Conservation (phyloP, 2,113 vertebrate genomes). For the Chelonoidis abingdonii region DNA sequence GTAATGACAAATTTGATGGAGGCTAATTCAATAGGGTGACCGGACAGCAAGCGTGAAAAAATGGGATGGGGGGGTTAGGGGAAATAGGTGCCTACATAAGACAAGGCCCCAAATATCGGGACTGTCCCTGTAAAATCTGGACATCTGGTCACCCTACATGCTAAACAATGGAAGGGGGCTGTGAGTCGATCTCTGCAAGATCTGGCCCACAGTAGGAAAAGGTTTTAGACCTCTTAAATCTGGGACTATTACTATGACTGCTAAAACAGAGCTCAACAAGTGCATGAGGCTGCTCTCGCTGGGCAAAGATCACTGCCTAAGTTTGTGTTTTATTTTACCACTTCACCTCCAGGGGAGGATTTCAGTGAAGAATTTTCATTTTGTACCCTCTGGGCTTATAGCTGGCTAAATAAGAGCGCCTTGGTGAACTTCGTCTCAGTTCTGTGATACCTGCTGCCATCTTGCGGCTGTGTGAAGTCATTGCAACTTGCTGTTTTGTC, state of each 20-base stretch:
- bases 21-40: too few relatives aligned
- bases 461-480: background rate
- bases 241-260: background rate
- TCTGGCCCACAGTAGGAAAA: too few relatives aligned
- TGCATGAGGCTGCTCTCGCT: background rate
- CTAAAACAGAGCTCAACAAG: background rate
- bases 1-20: too few relatives aligned
- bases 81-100: too few relatives aligned
- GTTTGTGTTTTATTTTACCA: background rate
- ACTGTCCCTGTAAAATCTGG: too few relatives aligned
- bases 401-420: background rate
- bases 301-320: background rate
- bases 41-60: too few relatives aligned
- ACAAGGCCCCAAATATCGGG: too few relatives aligned
- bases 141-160: too few relatives aligned
- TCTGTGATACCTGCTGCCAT: background rate
- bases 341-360: too few relatives aligned
- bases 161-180: too few relatives aligned
- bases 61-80: too few relatives aligned
- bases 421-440: too few relatives aligned
- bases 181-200: background rate
- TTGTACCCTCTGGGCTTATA: background rate
- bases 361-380: background rate
- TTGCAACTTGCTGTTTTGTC: background rate
- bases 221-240: background rate